These are phyloP conservation scores for Melanocharis versteri DNA, from an alignment of 2,113 vertebrate species.

Conservation along the genomic window DNA sequence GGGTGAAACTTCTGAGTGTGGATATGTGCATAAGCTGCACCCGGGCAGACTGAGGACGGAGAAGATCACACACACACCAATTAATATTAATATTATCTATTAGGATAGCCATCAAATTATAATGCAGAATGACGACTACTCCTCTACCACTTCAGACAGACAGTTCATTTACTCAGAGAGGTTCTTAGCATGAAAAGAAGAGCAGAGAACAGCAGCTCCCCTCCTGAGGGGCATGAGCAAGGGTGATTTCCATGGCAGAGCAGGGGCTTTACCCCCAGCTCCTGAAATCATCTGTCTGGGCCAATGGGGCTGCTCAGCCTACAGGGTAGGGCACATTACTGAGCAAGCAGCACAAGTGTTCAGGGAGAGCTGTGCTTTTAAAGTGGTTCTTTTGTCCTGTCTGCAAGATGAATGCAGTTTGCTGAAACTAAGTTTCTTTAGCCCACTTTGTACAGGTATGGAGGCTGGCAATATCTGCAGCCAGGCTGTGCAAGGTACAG, in stretches of 20 bases:
- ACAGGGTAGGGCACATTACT: neutral
- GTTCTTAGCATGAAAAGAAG: neutral
- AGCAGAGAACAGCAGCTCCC: neutral
- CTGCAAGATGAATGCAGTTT: slow-evolving; percentile 44
- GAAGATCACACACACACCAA: neutral
- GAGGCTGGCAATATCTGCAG: slow-evolving; percentile 45
- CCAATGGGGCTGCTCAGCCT: neutral
- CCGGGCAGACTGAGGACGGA: neutral
- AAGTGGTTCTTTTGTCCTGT: slow-evolving; percentile 34
- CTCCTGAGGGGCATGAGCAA: neutral
- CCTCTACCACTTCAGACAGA: neutral
- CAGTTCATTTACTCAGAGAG: neutral
- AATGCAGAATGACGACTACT: neutral
- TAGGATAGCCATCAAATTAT: neutral
- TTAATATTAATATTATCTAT: neutral
- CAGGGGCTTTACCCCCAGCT: neutral
- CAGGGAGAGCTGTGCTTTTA: neutral
- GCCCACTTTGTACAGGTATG: neutral
- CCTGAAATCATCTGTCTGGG: neutral
- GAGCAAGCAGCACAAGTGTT: neutral
- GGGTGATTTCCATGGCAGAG: neutral
- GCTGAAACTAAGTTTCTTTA: slow-evolving; percentile 24
- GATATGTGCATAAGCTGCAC: neutral
- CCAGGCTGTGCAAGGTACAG: slow-evolving; percentile 38
- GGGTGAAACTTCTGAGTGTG: neutral